Percentiles rank a stretch among this genome's conserved stretches.
phyloP scores from a whole-genome alignment of 2,113 vertebrate genomes.

The Periophthalmus modestus region DNA sequence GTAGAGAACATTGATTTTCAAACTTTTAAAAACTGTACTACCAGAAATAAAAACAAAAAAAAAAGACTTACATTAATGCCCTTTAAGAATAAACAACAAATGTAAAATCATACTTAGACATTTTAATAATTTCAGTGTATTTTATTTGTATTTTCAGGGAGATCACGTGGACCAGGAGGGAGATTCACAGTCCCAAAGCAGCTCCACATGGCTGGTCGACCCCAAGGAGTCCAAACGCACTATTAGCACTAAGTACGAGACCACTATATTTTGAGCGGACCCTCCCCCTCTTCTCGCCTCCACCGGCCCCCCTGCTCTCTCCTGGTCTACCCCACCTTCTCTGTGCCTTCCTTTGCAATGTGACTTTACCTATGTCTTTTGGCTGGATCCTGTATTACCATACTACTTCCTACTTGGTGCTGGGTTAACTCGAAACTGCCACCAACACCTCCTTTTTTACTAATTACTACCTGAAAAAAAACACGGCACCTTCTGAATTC shows the following conservation, averaged over 20 bases:
- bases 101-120: neutral
- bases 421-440: slow-evolving; percentile 10
- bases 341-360: slow-evolving; percentile 70
- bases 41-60: neutral
- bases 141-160: slow-evolving; percentile 70
- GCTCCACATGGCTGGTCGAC: slow-evolving; percentile 91
- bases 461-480: slow-evolving; percentile 9
- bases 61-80: no score
- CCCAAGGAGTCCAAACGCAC: slow-evolving; percentile 93
- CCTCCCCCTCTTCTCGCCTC: slow-evolving; percentile 24
- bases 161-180: slow-evolving; percentile 83
- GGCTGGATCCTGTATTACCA: slow-evolving; percentile 28
- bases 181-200: slow-evolving; percentile 84
- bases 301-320: slow-evolving; percentile 32
- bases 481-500: slow-evolving; percentile 8
- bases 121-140: neutral
- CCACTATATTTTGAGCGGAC: slow-evolving; percentile 94
- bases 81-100: neutral
- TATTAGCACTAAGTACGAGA: slow-evolving; percentile 99
- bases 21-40: neutral
- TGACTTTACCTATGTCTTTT: slow-evolving; percentile 39
- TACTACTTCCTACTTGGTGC: slow-evolving; percentile 10
- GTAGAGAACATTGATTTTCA: neutral
- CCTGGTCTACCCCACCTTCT: slow-evolving; percentile 39
- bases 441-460: slow-evolving; percentile 4